A percentile compares a stretch with the other conserved stretches of the same genome.
phyloP scores from a whole-genome alignment of 2,113 vertebrate species.

The Periophthalmodon schlosseri region DNA sequence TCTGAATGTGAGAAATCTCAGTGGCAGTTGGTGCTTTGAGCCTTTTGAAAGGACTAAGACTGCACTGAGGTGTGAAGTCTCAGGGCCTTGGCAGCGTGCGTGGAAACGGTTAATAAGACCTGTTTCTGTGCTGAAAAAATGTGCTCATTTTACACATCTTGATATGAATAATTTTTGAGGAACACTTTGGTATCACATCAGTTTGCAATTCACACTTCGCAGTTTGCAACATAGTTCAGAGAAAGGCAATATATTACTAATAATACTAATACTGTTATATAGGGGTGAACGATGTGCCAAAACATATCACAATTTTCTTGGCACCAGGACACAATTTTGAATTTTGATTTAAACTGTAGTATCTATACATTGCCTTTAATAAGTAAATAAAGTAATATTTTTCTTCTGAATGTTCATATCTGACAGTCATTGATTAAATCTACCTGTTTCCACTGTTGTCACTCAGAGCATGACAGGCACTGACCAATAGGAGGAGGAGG shows the following conservation, averaged over 20 bases:
- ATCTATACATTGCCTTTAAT: too few species aligned
- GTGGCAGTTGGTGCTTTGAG: conserved; percentile 49
- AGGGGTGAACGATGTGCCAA: too few species aligned
- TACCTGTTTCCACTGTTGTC: too few species aligned
- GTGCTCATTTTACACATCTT: not conserved
- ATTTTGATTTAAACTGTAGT: too few species aligned
- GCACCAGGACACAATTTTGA: too few species aligned
- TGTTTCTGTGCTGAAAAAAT: conserved; percentile 8
- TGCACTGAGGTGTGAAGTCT: conserved; percentile 49
- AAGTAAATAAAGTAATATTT: too few species aligned
- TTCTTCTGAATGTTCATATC: too few species aligned
- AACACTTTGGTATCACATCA: not conserved
- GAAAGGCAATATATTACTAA: not conserved
- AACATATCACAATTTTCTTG: too few species aligned
- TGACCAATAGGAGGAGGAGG: too few species aligned
- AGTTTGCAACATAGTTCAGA: not conserved
- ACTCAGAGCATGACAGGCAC: too few species aligned
- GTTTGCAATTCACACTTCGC: not conserved
- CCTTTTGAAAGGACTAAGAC: conserved; percentile 49
- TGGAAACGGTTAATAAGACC: conserved; percentile 60
- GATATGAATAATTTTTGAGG: not conserved
- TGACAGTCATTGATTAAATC: too few species aligned
- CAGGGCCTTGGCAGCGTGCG: conserved; percentile 55
- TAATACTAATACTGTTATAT: too few species aligned
- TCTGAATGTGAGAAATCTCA: conserved; percentile 51